phyloP scores from a whole-genome alignment of 2,113 vertebrate species.

The Cercocebus atys region DNA sequence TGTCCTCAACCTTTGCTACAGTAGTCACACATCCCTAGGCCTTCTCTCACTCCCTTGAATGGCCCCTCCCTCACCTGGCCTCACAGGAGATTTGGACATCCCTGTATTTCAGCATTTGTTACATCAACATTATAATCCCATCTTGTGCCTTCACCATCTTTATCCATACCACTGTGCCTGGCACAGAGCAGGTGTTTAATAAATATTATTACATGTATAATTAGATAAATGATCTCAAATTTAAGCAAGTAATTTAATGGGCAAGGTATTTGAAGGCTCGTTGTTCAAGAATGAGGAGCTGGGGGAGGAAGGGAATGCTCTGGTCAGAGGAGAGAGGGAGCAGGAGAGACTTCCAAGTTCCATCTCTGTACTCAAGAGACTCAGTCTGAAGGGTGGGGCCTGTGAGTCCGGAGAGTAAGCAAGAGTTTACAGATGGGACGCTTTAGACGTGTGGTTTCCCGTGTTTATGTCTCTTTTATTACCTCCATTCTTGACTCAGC shows the following conservation, averaged over 20 bases:
- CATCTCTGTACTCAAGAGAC: not conserved
- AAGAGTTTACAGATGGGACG: not conserved
- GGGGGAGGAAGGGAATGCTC: not conserved
- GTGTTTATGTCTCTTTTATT: not conserved
- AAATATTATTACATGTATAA: not conserved
- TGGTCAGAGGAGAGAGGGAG: not conserved
- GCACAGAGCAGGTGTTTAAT: not conserved
- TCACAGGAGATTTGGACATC: not conserved
- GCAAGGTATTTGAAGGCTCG: not conserved
- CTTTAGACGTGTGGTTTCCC: not conserved
- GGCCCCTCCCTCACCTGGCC: not conserved
- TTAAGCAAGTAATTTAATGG: conserved; percentile 12
- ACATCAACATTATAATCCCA: not conserved
- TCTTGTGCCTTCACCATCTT: not conserved
- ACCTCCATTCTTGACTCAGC: not conserved
- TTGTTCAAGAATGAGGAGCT: not conserved
- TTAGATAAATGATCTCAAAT: not conserved
- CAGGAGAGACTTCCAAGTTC: not conserved
- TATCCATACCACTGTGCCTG: not conserved
- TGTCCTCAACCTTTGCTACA: rapidly evolving
- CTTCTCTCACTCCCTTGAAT: not conserved
- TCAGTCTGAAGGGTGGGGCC: too few relatives aligned
- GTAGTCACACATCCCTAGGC: not conserved
- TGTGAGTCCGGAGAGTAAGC: not conserved
- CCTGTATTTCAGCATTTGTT: not conserved